phyloP scores from a whole-genome alignment of 2,888 invertebrate genomes.

The Tryphoninae sp. region DNA sequence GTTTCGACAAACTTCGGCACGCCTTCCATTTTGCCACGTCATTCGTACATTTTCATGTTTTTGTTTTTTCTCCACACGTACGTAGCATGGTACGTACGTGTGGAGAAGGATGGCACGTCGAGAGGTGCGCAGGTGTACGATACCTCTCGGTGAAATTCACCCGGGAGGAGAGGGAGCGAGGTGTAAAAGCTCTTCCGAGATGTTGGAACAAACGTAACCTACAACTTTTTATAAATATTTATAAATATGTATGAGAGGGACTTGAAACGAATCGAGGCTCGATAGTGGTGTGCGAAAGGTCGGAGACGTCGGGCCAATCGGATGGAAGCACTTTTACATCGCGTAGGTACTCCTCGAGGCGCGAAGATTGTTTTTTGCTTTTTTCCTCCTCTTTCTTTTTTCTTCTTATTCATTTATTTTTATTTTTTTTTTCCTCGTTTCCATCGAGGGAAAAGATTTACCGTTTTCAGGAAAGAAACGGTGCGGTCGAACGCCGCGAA shows the following conservation, averaged over 20 bases:
- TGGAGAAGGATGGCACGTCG: no score
- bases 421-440: not conserved
- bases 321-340: slow-evolving; percentile 57
- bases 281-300: not conserved
- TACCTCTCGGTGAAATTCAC: no score
- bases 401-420: not conserved
- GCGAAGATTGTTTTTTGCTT: not conserved
- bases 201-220: no score
- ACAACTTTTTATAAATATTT: no score
- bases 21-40: not conserved
- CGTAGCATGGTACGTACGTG: no score
- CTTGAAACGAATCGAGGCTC: not conserved
- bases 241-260: no score
- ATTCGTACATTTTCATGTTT: not conserved
- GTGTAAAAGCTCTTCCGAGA: no score
- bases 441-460: not conserved
- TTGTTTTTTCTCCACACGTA: not conserved
- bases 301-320: slow-evolving; percentile 6
- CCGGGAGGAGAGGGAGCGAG: no score
- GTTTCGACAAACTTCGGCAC: not conserved
- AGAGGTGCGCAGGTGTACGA: no score
- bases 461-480: slow-evolving; percentile 31
- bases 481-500: slow-evolving; percentile 35
- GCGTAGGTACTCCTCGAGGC: slow-evolving; percentile 30
- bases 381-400: not conserved